Conservation (phyloP, 2,797 vertebrate genomes). For the Anabas testudineus region DNA sequence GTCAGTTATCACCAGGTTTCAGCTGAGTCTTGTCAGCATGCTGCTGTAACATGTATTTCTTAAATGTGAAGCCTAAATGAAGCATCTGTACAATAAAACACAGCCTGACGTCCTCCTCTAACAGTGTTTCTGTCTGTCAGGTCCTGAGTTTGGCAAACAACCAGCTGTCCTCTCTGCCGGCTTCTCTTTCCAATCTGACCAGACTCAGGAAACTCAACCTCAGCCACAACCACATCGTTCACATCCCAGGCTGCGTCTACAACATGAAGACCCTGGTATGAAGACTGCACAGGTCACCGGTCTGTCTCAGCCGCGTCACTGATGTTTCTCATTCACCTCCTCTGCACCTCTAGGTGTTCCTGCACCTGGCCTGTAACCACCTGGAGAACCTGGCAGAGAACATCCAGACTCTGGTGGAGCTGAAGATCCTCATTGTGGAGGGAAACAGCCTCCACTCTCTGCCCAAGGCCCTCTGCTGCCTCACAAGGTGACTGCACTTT, state of each 20-base stretch:
- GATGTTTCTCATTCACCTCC: neutral
- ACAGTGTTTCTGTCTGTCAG: conserved; percentile 32
- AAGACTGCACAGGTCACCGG: neutral
- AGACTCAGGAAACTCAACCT: conserved; percentile 90
- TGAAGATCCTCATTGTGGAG: conserved; percentile 92
- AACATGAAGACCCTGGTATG: conserved; percentile 85
- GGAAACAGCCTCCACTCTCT: conserved; percentile 88
- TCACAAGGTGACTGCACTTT: conserved; percentile 67
- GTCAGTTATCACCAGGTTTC: too few species aligned
- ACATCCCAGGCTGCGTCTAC: conserved; percentile 90
- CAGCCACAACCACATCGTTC: conserved; percentile 89
- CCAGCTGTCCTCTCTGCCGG: conserved; percentile 86
- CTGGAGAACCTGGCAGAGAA: conserved; percentile 92
- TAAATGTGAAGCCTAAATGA: too few species aligned
- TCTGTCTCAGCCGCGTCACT: neutral
- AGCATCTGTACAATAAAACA: too few species aligned
- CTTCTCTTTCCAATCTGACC: conserved; percentile 83
- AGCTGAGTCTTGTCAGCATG: too few species aligned
- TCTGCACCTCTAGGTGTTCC: conserved; percentile 84
- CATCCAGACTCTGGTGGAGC: conserved; percentile 86
- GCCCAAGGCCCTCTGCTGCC: conserved; percentile 88
- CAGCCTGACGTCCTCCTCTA: neutral
- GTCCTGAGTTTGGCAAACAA: conserved; percentile 92
- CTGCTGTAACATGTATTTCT: too few species aligned
- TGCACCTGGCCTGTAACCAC: conserved; percentile 90